Evolutionary conservation across 2,888 invertebrate species (phyloP), one percentile per base, ranked within the genome.

Genomic region (Calliphora vomitoria): DNA sequence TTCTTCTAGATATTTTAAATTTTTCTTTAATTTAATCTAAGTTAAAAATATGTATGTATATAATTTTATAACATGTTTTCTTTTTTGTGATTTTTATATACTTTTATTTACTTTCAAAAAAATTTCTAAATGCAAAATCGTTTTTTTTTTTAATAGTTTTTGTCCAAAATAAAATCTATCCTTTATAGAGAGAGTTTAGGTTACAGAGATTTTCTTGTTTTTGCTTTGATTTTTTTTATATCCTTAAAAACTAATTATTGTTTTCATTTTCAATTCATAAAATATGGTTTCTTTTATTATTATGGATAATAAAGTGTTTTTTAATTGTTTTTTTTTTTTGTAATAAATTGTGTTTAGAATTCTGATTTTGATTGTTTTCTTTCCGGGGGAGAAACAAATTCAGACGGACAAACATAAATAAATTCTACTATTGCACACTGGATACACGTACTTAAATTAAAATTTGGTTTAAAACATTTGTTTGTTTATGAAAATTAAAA

Each of bases 221-320:
- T 11, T 81, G 53, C 0, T 76, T 78, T 66, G 62, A 44, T 68
- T 74, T 50, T 41, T 76, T 84, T 72, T 76, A n/a, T 72, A 55
- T 69, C 15, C 88, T 87, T 89, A 88, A 85, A 83, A 75, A 71
- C 76, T 88, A 89, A 74, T 85, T 89, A 88, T 86, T 89, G 87
- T 87, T 85, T 84, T 88, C 87, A 87, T 72, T 86, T 88, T 58
- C 86, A 87, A 87, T 88, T 82, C 82, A 74, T 83, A 71, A 75
- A 55, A 76, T 38, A 18, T 69, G 79, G n/a, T n/a, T n/a, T 50
- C 58, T 53, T 18, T 15, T 53, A 6, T 1, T 20, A 6, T 15
- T 74, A 74, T 41, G 60, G 41, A 25, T 50, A 50, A 55, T 78
- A 38, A 76, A 76, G 20, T 78, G 53, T 76, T 64, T 38, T 64